phyloP scores from a whole-genome alignment of 2,888 invertebrate species.

The Dasysyrphus albostriatus region DNA sequence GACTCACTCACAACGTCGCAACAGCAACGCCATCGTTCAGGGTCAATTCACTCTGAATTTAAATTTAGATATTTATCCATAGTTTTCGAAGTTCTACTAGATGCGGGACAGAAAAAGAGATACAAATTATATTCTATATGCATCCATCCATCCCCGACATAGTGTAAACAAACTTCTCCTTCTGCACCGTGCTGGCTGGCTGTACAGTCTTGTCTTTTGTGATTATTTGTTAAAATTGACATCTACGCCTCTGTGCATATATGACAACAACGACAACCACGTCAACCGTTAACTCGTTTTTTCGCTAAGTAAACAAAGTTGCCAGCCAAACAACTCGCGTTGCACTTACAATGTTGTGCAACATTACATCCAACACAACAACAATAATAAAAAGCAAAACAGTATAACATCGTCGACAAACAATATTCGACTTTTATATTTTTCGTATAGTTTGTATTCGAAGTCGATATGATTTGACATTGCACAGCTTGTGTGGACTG shows the following conservation, averaged over 20 bases:
- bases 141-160: not conserved
- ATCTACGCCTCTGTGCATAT: slow-evolving; percentile 2
- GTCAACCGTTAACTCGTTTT: slow-evolving; percentile 25
- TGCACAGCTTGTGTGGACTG: not conserved
- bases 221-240: slow-evolving; percentile 1
- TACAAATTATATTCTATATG: slow-evolving; percentile 5
- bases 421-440: not conserved
- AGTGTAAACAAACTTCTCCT: slow-evolving; percentile 9
- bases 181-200: not conserved
- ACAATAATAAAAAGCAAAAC: not conserved
- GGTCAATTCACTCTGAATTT: slow-evolving; percentile 17
- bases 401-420: not conserved
- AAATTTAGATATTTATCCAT: slow-evolving; percentile 7
- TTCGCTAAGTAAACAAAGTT: slow-evolving; percentile 66
- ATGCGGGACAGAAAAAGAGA: slow-evolving; percentile 2
- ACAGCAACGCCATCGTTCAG: not conserved
- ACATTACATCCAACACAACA: slow-evolving; percentile 34
- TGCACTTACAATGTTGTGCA: slow-evolving; percentile 53
- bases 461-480: slow-evolving; percentile 1
- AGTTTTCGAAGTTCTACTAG: not conserved
- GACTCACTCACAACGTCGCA: not conserved
- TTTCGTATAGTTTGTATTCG: slow-evolving; percentile 2
- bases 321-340: slow-evolving; percentile 34
- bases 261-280: not conserved
- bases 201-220: not conserved